Evolutionary conservation across 2,113 vertebrate species (phyloP).

Genomic region (Corydoras sp.): DNA sequence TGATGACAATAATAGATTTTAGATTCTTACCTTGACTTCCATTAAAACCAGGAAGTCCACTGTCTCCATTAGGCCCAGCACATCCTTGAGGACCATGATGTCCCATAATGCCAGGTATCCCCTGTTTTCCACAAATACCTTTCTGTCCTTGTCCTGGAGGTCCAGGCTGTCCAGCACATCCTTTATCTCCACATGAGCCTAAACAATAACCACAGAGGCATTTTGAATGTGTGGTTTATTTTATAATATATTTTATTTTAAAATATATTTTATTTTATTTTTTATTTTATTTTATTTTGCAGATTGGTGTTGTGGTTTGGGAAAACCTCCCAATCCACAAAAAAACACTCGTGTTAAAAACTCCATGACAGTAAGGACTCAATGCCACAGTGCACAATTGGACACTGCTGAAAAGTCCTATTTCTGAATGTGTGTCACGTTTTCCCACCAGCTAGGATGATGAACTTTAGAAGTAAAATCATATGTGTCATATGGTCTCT

Average conservation of each 20-base stretch:
- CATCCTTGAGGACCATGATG: slow-evolving; percentile 50
- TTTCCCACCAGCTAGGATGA: too few species aligned
- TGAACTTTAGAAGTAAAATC: too few species aligned
- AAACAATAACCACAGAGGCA: neutral
- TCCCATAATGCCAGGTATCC: slow-evolving; percentile 53
- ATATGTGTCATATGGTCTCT: too few species aligned
- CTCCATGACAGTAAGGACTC: too few species aligned
- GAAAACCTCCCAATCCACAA: too few species aligned
- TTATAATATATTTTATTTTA: too few species aligned
- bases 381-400: too few species aligned
- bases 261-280: too few species aligned
- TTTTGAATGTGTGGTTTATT: neutral
- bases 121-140: slow-evolving; percentile 52
- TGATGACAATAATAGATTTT: neutral
- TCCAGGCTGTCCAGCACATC: slow-evolving; percentile 45
- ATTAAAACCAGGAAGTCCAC: slow-evolving; percentile 37
- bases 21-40: slow-evolving; percentile 54
- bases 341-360: too few species aligned
- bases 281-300: too few species aligned
- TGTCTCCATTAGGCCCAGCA: slow-evolving; percentile 49
- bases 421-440: too few species aligned
- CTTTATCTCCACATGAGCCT: slow-evolving; percentile 58
- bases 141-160: slow-evolving; percentile 42
- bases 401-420: neutral
- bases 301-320: too few species aligned